These are phyloP conservation scores for Ctenicera cuprea DNA, from an alignment of 2,888 invertebrate species.

Conservation along the genomic window DNA sequence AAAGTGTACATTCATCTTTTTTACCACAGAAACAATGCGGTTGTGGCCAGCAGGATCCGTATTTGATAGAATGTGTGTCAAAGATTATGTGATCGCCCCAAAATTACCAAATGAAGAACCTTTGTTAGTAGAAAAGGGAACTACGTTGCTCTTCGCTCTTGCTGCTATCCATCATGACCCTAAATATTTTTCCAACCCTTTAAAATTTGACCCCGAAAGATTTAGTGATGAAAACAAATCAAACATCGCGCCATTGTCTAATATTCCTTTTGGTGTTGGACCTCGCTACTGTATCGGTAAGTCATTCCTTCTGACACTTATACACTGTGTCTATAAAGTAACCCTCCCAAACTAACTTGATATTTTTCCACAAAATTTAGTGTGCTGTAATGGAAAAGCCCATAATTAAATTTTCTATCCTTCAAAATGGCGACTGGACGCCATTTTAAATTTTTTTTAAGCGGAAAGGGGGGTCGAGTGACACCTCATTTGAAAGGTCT, in stretches of 20 bases:
- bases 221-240: constrained; percentile 75
- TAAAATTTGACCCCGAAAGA: constrained; percentile 74
- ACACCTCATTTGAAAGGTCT: too few relatives aligned
- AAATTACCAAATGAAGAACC: constrained; percentile 54
- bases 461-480: too few relatives aligned
- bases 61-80: constrained; percentile 75
- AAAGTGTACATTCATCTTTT: background rate
- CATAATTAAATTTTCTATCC: too few relatives aligned
- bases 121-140: constrained; percentile 71
- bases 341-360: too few relatives aligned
- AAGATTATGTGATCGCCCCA: constrained; percentile 70
- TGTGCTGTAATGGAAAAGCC: too few relatives aligned
- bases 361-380: too few relatives aligned
- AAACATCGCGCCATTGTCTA: constrained; percentile 73
- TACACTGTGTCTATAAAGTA: too few relatives aligned
- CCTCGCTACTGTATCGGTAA: constrained; percentile 70
- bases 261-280: constrained; percentile 74
- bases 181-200: constrained; percentile 75
- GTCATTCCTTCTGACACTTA: constrained; percentile 65
- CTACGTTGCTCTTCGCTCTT: constrained; percentile 72
- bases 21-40: constrained; percentile 75
- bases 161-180: constrained; percentile 76
- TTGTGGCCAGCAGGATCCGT: constrained; percentile 76
- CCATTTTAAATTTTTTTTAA: too few relatives aligned
- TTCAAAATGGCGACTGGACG: too few relatives aligned